These are phyloP conservation scores for Stichodactyla mertensii DNA, from an alignment of 64 coral and sea anemone species.

Conservation along the genomic window DNA sequence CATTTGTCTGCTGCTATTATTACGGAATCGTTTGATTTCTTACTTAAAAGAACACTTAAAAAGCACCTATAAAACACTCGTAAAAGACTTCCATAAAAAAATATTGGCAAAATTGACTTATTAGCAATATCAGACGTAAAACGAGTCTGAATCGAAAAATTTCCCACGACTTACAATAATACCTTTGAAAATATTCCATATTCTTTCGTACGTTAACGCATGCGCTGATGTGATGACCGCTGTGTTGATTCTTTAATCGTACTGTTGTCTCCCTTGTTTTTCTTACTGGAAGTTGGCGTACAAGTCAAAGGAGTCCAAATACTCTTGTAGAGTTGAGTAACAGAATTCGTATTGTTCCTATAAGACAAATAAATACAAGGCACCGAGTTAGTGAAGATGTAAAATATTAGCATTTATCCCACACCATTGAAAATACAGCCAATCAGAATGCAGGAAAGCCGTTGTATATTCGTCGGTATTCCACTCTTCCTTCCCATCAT, in stretches of 20 bases:
- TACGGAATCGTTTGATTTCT: background rate
- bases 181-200: background rate
- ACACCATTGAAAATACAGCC: too few species aligned
- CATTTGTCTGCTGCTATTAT: background rate
- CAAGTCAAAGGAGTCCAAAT: slow-evolving; percentile 94
- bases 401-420: too few species aligned
- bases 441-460: too few species aligned
- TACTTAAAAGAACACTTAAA: background rate
- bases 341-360: slow-evolving; percentile 98
- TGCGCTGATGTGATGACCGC: background rate
- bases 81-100: background rate
- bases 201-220: background rate
- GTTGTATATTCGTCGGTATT: too few species aligned
- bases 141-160: background rate
- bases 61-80: background rate
- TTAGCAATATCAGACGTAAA: background rate
- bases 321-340: slow-evolving; percentile 90
- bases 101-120: background rate
- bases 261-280: background rate
- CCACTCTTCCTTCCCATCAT: too few species aligned
- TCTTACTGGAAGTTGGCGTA: slow-evolving; percentile 76
- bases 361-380: background rate
- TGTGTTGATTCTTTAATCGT: too few species aligned
- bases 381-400: too few species aligned
- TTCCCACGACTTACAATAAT: background rate